Base-by-base conservation (phyloP, 1,140 invertebrate genomes). In the Diachasma alloeum region DNA sequence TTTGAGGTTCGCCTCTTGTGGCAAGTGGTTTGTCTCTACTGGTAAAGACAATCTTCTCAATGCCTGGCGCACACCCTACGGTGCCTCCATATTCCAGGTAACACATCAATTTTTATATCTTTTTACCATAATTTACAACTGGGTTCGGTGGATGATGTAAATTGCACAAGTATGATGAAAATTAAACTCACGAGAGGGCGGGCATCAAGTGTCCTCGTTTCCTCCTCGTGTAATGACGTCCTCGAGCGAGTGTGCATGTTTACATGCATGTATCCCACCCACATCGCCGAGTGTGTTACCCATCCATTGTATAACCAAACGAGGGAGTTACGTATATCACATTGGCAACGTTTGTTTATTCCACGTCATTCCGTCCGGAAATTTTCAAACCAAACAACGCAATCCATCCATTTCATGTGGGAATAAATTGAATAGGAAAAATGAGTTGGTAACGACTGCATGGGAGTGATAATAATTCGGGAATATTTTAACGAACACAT, bases 21-120 rank as follows among this genome's bases (percentile, higher is more conserved):
- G 98, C 76, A 99, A 99, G 90, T 99, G 98, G 98, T 99, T 99
- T 90, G 97, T 98, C 63, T 98, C 97, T 56, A 99, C 98, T 0
- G 98, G 98, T 75, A 99, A 99, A 90, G 98, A 99, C 86, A 99
- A 99, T 91, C 91, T 98, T 80, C 92, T 99, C 22, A 99, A 99
- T 90, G 97, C 97, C 13, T 99, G 98, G 98, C 93, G 98, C 83
- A 99, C 98, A 80, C 98, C 98, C 1, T 99, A 99, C 87, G 98
- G 98, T 75, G 97, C 97, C 63, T 98, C 96, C 80, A 98, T 99
- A 91, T 99, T 99, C 92, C 97, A 99, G 94, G 97, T 98, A 85
- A 86, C 56, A 75, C 77, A 73, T 37, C 19, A 70, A 68, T 56
- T 24, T 74, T 37, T 75, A 66, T 19, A 42, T 44, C 66, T 42